Percentiles rank a stretch among this genome's conserved stretches.
Conservation (phyloP, 2,113 vertebrate genomes). For the Lamprotornis superbus region DNA sequence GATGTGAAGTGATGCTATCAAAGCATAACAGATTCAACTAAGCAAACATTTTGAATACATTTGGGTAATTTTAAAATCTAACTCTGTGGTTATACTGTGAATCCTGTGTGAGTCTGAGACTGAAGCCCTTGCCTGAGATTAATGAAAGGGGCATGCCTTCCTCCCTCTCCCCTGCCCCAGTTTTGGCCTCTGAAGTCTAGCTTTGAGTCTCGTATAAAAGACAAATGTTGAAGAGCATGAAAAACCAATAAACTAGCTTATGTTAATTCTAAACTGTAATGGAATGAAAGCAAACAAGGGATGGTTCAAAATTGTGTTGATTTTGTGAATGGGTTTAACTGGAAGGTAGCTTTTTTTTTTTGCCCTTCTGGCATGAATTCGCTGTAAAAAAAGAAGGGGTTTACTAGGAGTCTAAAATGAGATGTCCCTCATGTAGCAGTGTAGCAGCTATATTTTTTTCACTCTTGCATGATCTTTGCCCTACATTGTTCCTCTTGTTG, state of each 20-base stretch:
- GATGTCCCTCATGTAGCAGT: not conserved
- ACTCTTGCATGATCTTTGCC: not conserved
- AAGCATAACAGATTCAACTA: not conserved
- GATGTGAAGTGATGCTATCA: not conserved
- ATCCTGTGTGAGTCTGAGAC: not conserved
- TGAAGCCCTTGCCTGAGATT: not conserved
- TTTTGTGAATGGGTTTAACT: slow-evolving; percentile 3
- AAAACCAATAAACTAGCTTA: not conserved
- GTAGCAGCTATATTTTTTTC: not conserved
- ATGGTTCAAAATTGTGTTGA: not conserved
- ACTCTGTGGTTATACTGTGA: not conserved
- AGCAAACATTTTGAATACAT: not conserved
- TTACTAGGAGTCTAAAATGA: slow-evolving; percentile 9
- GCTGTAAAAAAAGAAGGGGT: not conserved
- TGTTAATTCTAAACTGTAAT: not conserved
- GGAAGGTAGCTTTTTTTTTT: not conserved
- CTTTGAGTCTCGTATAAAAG: not conserved
- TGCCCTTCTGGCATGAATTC: not conserved
- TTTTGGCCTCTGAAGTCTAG: not conserved
- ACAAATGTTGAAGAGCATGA: not conserved
- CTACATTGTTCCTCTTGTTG: not conserved
- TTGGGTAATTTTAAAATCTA: not conserved
- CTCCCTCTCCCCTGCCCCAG: accelerated
- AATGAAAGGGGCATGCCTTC: not conserved
- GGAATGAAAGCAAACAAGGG: not conserved